phyloP scores from a whole-genome alignment of 2,888 invertebrate genomes.

The Lasioglossum zephyrum region DNA sequence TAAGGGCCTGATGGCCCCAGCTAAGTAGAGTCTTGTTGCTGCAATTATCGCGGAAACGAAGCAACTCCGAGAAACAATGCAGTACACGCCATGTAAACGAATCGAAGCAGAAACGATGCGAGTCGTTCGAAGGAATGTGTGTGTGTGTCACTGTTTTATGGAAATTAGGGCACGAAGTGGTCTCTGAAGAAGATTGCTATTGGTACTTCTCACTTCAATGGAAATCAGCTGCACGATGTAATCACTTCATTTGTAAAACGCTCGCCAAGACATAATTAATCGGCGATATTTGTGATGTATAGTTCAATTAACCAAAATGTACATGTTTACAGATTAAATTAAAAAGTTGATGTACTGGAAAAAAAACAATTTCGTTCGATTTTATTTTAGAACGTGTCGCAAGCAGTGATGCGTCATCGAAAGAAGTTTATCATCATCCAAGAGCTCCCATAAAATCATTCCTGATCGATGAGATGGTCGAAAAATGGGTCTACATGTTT shows the following conservation, averaged over 20 bases:
- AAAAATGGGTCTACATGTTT: constrained; percentile 11
- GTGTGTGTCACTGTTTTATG: constrained; percentile 41
- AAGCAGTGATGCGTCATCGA: background rate
- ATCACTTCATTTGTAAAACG: background rate
- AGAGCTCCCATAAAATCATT: constrained; percentile 1
- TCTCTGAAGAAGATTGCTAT: constrained; percentile 24
- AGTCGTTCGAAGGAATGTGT: constrained; percentile 17
- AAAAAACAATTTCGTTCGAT: background rate
- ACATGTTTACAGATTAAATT: background rate
- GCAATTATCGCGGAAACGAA: constrained; percentile 73
- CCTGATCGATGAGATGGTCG: background rate
- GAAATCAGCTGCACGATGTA: constrained; percentile 16
- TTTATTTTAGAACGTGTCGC: constrained; percentile 5
- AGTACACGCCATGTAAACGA: constrained; percentile 44
- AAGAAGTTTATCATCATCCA: constrained; percentile 23
- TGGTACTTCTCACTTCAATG: constrained; percentile 19
- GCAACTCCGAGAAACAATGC: constrained; percentile 58
- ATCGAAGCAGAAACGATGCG: constrained; percentile 23
- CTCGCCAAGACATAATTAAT: background rate
- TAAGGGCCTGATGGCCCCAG: constrained; percentile 69
- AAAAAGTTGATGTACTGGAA: background rate
- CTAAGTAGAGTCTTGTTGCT: constrained; percentile 75
- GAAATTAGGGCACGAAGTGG: constrained; percentile 54
- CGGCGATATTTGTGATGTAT: background rate
- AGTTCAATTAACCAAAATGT: background rate